A percentile compares a stretch with the other conserved stretches of the same genome.
Evolutionary conservation across 2,888 invertebrate genomes (phyloP).

Genomic region (Stenodera caucasica): DNA sequence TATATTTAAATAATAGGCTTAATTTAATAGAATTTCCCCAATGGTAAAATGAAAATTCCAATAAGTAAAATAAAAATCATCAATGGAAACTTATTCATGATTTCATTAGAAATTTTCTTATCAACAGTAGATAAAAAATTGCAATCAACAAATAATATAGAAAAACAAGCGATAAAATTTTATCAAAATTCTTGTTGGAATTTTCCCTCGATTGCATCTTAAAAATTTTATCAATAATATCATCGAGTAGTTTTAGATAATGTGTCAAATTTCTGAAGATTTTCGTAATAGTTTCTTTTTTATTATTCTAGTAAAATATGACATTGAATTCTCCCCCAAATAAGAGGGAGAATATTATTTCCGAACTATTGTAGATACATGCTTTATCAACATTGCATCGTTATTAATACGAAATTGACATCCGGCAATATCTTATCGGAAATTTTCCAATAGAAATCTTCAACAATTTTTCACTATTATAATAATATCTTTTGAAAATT

Average conservation of each 20-base stretch:
- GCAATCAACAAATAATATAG: neutral
- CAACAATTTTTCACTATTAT: neutral
- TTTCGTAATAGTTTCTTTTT: neutral
- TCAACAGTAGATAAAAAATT: neutral
- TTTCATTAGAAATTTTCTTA: neutral
- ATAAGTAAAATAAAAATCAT: no score
- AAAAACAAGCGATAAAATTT: neutral
- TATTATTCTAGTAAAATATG: neutral
- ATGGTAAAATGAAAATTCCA: neutral
- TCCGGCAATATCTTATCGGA: neutral
- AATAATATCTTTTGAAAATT: no score
- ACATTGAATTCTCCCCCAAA: neutral
- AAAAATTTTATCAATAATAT: neutral
- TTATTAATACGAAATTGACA: constrained; percentile 1
- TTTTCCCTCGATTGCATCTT: neutral
- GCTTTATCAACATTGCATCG: neutral
- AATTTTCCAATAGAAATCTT: neutral
- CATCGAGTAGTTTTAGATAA: neutral
- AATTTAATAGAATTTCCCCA: neutral
- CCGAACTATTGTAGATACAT: neutral
- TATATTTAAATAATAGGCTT: constrained; percentile 8
- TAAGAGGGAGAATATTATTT: neutral
- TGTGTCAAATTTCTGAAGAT: neutral
- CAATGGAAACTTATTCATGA: no score
- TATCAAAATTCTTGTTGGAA: neutral